Base-by-base conservation (phyloP, 1,140 invertebrate species). In the Pararge aegeria region DNA sequence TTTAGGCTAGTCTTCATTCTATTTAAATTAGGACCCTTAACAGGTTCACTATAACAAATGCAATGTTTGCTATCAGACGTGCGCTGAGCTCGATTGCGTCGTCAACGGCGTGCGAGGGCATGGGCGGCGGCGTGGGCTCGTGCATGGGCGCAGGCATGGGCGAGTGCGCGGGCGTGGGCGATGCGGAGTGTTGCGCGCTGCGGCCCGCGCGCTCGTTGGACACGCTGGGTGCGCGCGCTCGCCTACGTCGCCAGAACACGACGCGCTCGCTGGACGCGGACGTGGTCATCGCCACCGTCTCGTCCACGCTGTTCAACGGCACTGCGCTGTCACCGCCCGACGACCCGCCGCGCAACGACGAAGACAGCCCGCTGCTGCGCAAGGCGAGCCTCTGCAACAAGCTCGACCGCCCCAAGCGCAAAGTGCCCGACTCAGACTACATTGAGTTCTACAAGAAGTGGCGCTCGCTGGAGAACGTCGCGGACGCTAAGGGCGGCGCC, bases 381-480 rank as follows among this genome's bases (percentile, higher is more conserved):
- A 91, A 81, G 75, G 84, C 68, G 73, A 92, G 80, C 73, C 83
- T 83, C 40, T 83, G 78, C 73, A 84, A 80, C 71, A 79, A 68
- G 68, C 63, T 78, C 71, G 83, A 83, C 19, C 78, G 76, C 9
- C 66, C 73, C 64, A 87, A 66, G 63, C 82, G 61, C 67, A 92
- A 73, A 75, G 83, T 72, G 57, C 80, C 70, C 61, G 85, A 85
- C 75, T 78, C 75, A 34, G 90, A 81, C 58, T 90, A 91, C 74
- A 83, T 93, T 64, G 86, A 92, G 73, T 79, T 90, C 60, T 89
- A 92, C 18, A 95, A 95, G 82, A 92, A 94, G 69, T 96, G 95
- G 93, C 93, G 92, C 66, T 96, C 95, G n/a, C 85, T 96, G 18
- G 95, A 96, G 90, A 92, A 93, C 64, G 89, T 94, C 16, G 91